Evolutionary conservation across 2,888 invertebrate species (phyloP).

Genomic region (Thera britannica): DNA sequence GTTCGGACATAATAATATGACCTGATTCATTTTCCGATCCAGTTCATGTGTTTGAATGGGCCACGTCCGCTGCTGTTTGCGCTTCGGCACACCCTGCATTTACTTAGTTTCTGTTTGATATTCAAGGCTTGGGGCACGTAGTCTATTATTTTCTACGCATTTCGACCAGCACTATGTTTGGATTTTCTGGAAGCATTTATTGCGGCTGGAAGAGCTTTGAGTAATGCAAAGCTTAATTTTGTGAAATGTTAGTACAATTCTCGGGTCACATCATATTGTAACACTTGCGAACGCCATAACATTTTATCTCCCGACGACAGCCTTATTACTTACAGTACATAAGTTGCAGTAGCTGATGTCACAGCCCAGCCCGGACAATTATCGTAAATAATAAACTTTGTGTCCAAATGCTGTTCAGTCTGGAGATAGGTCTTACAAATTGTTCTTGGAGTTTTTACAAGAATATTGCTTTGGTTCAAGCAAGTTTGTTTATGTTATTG

Average conservation of each 20-base stretch:
- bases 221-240: not conserved
- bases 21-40: conserved; percentile 27
- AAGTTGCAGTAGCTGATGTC: conserved; percentile 1
- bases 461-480: not conserved
- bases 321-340: conserved; percentile 17
- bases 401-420: conserved; percentile 1
- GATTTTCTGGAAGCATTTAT: conserved; percentile 8
- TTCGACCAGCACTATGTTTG: not conserved
- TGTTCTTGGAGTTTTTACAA: not conserved
- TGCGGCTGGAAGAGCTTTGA: not conserved
- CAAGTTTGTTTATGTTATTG: not conserved
- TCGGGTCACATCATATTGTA: conserved; percentile 3
- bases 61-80: conserved; percentile 22
- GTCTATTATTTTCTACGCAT: conserved; percentile 5
- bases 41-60: conserved; percentile 18
- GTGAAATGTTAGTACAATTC: not conserved
- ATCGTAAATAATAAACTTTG: conserved; percentile 17
- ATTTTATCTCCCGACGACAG: conserved; percentile 13
- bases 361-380: conserved; percentile 6
- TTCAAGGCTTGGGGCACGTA: conserved; percentile 8
- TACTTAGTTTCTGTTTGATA: conserved; percentile 17
- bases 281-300: conserved; percentile 14
- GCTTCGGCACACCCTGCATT: conserved; percentile 27
- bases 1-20: conserved; percentile 28
- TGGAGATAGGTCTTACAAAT: not conserved